Evolutionary conservation across 1,140 invertebrate species (phyloP), one percentile per base, ranked within the genome.

Genomic region (Eueides isabella): DNA sequence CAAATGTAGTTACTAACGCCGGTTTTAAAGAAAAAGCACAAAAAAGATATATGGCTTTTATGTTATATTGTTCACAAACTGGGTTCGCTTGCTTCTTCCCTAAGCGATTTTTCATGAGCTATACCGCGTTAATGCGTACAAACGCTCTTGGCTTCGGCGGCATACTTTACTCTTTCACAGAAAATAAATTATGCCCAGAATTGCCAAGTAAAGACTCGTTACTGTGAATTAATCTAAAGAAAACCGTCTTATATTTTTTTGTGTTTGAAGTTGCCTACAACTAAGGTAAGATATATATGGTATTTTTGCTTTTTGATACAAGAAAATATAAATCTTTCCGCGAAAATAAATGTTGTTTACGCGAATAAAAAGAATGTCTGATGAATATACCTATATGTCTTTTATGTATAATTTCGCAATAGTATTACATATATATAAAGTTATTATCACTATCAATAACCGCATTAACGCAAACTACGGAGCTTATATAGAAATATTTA

Each of bases 51-150:
- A 85, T 77, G 75, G 72, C 73, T 83, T 79, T 76, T 64, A 82
- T 78, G 78, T 86, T 85, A 85, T 81, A 85, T 81, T 81, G 79
- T 80, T 71, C 80, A 77, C 83, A 85, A 83, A 87, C 84, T 81
- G 75, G 80, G 78, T 81, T 83, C 83, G 77, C 74, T 74, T 82
- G 79, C 75, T 82, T 85, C 80, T 84, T 80, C 85, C 83, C 84
- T 90, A 92, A 90, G 84, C 87, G 88, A 90, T 90, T 90, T 90
- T 92, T 92, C 87, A 92, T 90, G 87, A 90, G 86, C 81, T 86
- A 80, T 81, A 81, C 78, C 74, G 78, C 82, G 88, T 88, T 91
- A 91, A 91, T 91, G 88, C 90, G 87, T 90, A 91, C 89, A 85
- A 90, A 88, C 84, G 87, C 84, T 82, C 80, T 86, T 85, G 83